Conservation (phyloP, 2,113 vertebrate species). For the Clarias macrocephalus region DNA sequence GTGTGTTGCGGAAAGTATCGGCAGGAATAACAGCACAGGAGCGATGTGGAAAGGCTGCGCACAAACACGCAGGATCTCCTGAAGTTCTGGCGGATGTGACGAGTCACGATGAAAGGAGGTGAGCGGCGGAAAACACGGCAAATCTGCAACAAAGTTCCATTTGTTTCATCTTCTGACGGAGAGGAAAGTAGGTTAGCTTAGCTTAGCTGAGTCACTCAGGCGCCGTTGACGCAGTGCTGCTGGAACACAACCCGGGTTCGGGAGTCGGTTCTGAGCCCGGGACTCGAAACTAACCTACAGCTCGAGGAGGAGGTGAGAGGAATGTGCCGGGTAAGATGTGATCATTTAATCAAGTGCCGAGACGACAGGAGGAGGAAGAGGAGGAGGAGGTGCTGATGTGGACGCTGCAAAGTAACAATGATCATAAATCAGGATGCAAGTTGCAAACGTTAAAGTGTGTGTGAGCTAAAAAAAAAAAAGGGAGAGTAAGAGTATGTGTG, state of each 20-base stretch:
- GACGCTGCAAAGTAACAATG: not conserved
- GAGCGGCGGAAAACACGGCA: conserved; percentile 64
- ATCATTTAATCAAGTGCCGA: not conserved
- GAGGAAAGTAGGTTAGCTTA: conserved; percentile 27
- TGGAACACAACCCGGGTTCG: not conserved
- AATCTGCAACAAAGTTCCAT: not conserved
- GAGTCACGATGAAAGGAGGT: conserved; percentile 70
- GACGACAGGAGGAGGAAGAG: no score
- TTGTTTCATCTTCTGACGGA: conserved; percentile 34
- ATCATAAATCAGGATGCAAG: not conserved
- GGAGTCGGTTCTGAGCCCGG: not conserved
- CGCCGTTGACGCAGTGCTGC: conserved; percentile 27
- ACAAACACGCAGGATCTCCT: conserved; percentile 56
- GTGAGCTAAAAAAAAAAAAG: not conserved
- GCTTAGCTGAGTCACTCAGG: conserved; percentile 70
- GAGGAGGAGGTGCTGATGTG: not conserved
- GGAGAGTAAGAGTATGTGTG: not conserved
- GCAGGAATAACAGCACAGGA: not conserved
- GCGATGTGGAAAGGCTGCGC: conserved; percentile 65
- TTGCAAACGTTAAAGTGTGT: not conserved
- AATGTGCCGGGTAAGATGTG: not conserved
- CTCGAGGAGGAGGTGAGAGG: not conserved
- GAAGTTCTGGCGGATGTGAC: conserved; percentile 65
- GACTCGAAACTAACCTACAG: not conserved
- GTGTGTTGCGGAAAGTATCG: conserved; percentile 16